These are phyloP conservation scores for Phoxinus dragarum DNA, from an alignment of 2,797 vertebrate species.

Conservation along the genomic window DNA sequence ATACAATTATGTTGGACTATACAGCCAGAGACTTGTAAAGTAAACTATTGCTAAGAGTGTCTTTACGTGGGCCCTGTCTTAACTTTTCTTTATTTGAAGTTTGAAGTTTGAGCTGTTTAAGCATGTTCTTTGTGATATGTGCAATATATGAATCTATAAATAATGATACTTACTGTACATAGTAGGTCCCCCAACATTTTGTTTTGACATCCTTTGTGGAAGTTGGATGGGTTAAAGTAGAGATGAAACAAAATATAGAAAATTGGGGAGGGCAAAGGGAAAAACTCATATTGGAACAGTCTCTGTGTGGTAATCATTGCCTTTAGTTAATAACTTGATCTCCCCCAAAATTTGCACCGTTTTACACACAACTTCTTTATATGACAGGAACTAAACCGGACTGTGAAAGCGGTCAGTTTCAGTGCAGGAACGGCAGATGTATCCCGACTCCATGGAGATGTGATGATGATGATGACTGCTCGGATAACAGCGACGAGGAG, in stretches of 20 bases:
- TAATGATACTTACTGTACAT: background rate
- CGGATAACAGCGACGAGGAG: constrained; percentile 95
- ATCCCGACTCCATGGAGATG: constrained; percentile 95
- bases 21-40: background rate
- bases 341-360: background rate
- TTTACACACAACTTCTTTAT: background rate
- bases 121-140: background rate
- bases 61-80: too few relatives aligned
- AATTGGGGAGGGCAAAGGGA: background rate
- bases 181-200: background rate
- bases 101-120: background rate
- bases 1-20: background rate
- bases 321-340: background rate
- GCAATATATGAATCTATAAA: background rate
- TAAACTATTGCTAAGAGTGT: background rate
- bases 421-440: constrained; percentile 92
- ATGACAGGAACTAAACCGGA: constrained; percentile 78
- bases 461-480: constrained; percentile 95
- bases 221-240: background rate
- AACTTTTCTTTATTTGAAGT: too few relatives aligned
- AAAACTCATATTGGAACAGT: background rate
- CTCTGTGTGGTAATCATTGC: background rate
- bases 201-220: background rate
- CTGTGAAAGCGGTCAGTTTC: constrained; percentile 92
- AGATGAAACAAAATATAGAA: background rate